Base-by-base conservation (phyloP, 2,797 vertebrate genomes). In the Ambastaia sidthimunki region DNA sequence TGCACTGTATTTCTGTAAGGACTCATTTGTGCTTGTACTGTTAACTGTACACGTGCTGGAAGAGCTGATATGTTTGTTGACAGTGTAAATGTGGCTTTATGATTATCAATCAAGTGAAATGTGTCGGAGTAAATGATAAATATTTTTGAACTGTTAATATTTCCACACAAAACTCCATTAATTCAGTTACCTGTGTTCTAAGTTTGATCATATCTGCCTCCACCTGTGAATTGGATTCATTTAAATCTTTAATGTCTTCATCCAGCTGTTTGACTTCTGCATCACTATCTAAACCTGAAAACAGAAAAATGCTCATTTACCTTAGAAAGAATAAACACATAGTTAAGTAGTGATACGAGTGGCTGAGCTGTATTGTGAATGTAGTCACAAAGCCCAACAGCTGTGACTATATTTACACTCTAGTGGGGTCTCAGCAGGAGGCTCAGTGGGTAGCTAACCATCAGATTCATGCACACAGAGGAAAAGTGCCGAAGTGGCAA, bases 151-250 rank as follows among this genome's bases (percentile, higher is more conserved):
- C 10, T 44, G 41, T 44, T 31, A 5, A 74, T 48, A 7, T 11
- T 31, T 3, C 9, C 4, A 63, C 28, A 34, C 44, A 7, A 7
- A 52, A 13, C 9, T 70, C 76, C 71, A 68, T 67, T 44, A 41
- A 44, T 44, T 44, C 41, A 10, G 0, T 83, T 93, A 99, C 98
- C 96, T 99, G 97, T 85, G 97, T 99, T 93, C 97, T 90, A 83
- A 99, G 97, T 91, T 98, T 99, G 90, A 99, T 98, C 98, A 99
- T 99, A 87, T 99, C 98, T 31, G 97, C 95, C 90, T 99, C 98
- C 95, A 99, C 97, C 87, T 98, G 97, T 78, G 97, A 97, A 94
- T 98, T 99, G 70, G 97, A 96, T 91, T 99, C 97, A 90, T 94
- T 97, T 90, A 99, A 94, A 91, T 98, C 97, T 94, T 99, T 97